A percentile compares a stretch with the other conserved stretches of the same genome.
Conservation (phyloP, 1,140 invertebrate species). For the Lepidostoma basale region DNA sequence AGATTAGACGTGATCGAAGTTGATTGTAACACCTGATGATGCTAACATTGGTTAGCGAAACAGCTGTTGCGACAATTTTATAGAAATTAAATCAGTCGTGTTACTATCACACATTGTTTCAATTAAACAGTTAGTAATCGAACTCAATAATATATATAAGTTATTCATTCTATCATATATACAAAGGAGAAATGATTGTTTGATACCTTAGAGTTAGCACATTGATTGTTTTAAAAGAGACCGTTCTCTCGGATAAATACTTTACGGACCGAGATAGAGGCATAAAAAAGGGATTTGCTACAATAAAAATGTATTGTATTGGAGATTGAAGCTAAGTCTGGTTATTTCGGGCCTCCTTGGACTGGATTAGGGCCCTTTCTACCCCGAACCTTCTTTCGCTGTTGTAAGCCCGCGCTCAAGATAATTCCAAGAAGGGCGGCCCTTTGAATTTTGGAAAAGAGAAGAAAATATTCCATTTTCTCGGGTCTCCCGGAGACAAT, state of each 20-base stretch:
- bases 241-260: neutral
- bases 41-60: too few species aligned
- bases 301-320: conserved; percentile 31
- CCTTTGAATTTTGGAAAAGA: conserved; percentile 18
- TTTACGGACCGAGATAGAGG: conserved; percentile 12
- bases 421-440: conserved; percentile 16
- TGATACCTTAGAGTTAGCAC: neutral
- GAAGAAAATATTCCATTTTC: conserved; percentile 1
- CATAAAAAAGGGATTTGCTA: conserved; percentile 24
- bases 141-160: too few species aligned
- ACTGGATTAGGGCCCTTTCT: conserved; percentile 16
- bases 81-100: too few species aligned
- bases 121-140: too few species aligned
- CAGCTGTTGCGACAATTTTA: too few species aligned
- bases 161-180: too few species aligned
- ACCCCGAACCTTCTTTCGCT: conserved; percentile 10
- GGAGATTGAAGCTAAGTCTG: conserved; percentile 22
- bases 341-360: conserved; percentile 6
- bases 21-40: too few species aligned
- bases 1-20: too few species aligned
- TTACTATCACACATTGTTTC: too few species aligned
- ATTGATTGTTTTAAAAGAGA: neutral
- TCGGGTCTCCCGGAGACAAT: neutral
- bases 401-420: conserved; percentile 8
- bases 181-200: neutral